These are phyloP conservation scores for Papilio demoleus DNA, from an alignment of 2,888 invertebrate genomes.

Conservation along the genomic window DNA sequence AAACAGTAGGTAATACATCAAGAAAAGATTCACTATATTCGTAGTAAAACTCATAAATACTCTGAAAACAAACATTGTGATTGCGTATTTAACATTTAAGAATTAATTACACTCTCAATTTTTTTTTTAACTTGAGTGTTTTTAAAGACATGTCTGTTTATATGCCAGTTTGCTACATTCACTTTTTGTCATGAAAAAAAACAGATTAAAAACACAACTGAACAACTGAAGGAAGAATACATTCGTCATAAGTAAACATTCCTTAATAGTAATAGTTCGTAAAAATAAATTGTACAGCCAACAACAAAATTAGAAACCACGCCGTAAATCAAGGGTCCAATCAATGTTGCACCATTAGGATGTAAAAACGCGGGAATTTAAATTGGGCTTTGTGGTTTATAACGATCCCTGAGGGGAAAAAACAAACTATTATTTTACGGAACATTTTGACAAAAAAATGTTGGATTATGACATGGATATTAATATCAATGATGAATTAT, in stretches of 20 bases:
- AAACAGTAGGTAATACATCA: neutral
- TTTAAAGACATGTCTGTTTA: too few relatives aligned
- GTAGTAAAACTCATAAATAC: too few relatives aligned
- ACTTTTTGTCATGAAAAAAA: neutral
- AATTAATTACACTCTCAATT: too few relatives aligned
- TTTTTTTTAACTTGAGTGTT: too few relatives aligned
- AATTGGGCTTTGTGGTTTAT: conserved; percentile 59
- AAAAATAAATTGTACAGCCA: conserved; percentile 29
- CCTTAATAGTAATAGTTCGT: conserved; percentile 1
- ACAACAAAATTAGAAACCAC: conserved; percentile 48
- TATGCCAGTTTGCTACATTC: too few relatives aligned
- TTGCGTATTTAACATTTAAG: too few relatives aligned
- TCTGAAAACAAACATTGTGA: too few relatives aligned
- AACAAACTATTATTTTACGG: conserved; percentile 77
- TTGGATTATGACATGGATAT: conserved; percentile 51
- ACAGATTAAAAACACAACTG: neutral
- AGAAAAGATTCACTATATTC: too few relatives aligned
- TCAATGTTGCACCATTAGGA: conserved; percentile 60
- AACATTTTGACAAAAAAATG: conserved; percentile 74
- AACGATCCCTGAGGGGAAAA: conserved; percentile 59
- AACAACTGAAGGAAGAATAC: neutral
- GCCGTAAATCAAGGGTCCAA: conserved; percentile 68
- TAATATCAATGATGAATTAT: conserved; percentile 31
- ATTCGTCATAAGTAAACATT: conserved; percentile 10
- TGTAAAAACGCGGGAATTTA: conserved; percentile 68